These are phyloP conservation scores for Rhinopithecus roxellana DNA, from an alignment of 2,113 vertebrate genomes.

Conservation along the genomic window DNA sequence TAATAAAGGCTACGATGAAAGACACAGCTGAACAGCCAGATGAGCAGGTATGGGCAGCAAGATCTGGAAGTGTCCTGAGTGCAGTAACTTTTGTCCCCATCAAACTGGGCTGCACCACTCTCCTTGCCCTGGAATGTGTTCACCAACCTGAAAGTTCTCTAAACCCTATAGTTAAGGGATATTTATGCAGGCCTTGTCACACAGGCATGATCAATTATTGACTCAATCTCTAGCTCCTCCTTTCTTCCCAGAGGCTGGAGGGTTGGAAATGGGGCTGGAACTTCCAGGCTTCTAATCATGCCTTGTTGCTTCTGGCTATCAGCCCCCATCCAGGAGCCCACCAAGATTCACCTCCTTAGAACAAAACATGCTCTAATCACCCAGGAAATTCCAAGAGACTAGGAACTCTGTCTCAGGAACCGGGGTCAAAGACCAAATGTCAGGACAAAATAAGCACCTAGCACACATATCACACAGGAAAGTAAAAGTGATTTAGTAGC, in stretches of 20 bases:
- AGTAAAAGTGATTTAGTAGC: neutral
- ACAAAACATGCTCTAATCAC: neutral
- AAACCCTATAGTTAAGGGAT: neutral
- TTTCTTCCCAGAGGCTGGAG: neutral
- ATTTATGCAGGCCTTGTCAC: neutral
- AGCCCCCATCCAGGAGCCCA: neutral
- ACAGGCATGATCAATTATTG: no score
- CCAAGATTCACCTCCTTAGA: no score
- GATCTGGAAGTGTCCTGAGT: neutral
- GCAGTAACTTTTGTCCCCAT: accelerated
- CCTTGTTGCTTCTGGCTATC: neutral
- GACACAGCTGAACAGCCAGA: neutral
- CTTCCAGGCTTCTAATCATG: neutral
- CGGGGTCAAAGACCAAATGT: neutral
- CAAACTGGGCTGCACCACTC: neutral
- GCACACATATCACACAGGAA: neutral
- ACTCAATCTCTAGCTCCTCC: neutral
- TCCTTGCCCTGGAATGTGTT: no score
- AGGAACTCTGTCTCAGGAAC: neutral
- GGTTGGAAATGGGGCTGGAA: no score
- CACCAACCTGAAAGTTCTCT: neutral
- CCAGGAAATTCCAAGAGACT: neutral
- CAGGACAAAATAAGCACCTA: neutral
- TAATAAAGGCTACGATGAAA: no score
- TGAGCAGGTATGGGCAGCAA: neutral